These are phyloP conservation scores for Arion vulgaris DNA, from an alignment of 1,140 invertebrate species.

Conservation along the genomic window DNA sequence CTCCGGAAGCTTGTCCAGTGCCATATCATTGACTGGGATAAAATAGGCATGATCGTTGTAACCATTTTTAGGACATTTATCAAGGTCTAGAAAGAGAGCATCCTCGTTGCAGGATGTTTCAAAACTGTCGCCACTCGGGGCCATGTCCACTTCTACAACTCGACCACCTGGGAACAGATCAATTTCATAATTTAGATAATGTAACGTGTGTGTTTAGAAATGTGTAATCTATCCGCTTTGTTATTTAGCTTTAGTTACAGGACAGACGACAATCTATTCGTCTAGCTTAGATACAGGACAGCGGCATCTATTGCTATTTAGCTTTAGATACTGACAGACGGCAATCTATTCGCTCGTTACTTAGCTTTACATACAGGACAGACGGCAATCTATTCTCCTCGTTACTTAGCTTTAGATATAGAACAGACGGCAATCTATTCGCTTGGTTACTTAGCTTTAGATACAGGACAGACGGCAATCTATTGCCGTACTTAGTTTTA, in stretches of 20 bases:
- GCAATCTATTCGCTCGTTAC: too few relatives aligned
- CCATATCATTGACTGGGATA: not conserved
- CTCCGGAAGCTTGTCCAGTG: not conserved
- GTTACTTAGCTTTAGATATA: too few relatives aligned
- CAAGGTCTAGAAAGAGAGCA: not conserved
- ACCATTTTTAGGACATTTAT: slow-evolving; percentile 16
- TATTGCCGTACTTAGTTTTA: too few relatives aligned
- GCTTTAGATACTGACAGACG: too few relatives aligned
- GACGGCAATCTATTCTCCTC: too few relatives aligned
- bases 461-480: too few relatives aligned
- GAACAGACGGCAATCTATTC: too few relatives aligned
- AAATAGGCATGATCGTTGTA: slow-evolving; percentile 26
- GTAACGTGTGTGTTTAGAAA: too few relatives aligned
- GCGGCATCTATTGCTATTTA: too few relatives aligned
- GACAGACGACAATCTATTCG: not conserved
- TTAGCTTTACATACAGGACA: too few relatives aligned
- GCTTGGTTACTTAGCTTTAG: too few relatives aligned
- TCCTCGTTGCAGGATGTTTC: not conserved
- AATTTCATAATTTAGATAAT: too few relatives aligned
- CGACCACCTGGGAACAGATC: slow-evolving; percentile 14
- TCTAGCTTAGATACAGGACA: not conserved
- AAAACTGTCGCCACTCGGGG: not conserved
- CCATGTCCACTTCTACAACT: slow-evolving; percentile 9
- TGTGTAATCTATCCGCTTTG: not conserved
- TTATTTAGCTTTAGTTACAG: not conserved